Percentiles rank a stretch among this genome's conserved stretches.
Evolutionary conservation across 2,797 vertebrate genomes (phyloP).

Genomic region (Lutjanus campechanus): DNA sequence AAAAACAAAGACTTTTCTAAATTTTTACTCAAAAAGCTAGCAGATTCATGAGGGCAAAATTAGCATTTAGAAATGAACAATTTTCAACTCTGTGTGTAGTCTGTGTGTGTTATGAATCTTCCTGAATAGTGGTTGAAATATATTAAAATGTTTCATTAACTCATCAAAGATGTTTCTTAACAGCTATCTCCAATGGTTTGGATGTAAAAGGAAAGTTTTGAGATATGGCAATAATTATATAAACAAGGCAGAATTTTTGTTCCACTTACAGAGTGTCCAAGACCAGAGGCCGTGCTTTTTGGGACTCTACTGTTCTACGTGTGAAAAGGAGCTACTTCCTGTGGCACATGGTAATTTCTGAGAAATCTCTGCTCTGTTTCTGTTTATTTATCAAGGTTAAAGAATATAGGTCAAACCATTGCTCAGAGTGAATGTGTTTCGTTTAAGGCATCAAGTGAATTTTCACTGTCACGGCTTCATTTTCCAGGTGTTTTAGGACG

Average conservation of each 20-base stretch:
- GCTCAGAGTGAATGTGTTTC: background rate
- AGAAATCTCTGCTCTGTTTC: background rate
- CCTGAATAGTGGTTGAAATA: background rate
- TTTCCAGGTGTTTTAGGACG: slow-evolving; percentile 71
- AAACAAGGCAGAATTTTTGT: background rate
- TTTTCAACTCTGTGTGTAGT: background rate
- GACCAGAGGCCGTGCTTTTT: slow-evolving; percentile 63
- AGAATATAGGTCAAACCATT: background rate
- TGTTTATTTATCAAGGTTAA: background rate
- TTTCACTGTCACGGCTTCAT: background rate
- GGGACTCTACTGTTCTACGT: slow-evolving; percentile 78
- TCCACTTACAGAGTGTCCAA: slow-evolving; percentile 53
- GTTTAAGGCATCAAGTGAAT: background rate
- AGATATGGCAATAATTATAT: background rate
- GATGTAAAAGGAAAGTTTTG: background rate
- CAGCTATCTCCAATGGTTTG: background rate
- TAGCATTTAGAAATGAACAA: background rate
- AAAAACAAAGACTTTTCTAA: background rate
- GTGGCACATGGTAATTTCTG: slow-evolving; percentile 73
- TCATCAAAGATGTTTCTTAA: background rate
- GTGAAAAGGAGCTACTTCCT: slow-evolving; percentile 79
- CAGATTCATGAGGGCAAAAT: background rate
- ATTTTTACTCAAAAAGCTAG: background rate
- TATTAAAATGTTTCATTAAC: background rate
- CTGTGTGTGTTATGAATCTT: background rate